Evolutionary conservation across 1,140 invertebrate genomes (phyloP).

Genomic region (Orius insidiosus): DNA sequence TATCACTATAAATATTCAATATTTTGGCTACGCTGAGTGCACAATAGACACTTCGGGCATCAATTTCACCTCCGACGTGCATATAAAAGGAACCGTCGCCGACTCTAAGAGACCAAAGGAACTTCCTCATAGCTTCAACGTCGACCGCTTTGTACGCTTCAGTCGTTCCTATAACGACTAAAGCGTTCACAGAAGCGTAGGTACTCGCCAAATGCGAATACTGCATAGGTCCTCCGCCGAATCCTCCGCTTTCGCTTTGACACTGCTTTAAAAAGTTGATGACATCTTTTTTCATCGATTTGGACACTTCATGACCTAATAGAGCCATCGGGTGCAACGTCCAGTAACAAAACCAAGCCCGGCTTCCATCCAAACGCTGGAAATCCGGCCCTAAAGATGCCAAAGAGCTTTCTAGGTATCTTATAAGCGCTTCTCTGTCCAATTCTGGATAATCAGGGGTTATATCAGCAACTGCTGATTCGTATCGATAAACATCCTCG

Average conservation of each 20-base stretch:
- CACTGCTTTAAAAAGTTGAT: constrained; percentile 55
- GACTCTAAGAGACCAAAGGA: constrained; percentile 56
- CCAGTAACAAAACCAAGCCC: constrained; percentile 93
- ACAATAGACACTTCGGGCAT: constrained; percentile 91
- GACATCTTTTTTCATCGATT: constrained; percentile 44
- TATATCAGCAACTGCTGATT: constrained; percentile 29
- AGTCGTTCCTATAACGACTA: constrained; percentile 73
- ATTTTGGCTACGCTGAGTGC: constrained; percentile 75
- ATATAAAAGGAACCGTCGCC: constrained; percentile 82
- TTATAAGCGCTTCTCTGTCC: constrained; percentile 45
- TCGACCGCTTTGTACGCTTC: constrained; percentile 77
- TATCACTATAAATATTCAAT: constrained; percentile 59
- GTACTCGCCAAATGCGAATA: constrained; percentile 85
- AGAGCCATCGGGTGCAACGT: constrained; percentile 78
- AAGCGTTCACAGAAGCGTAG: constrained; percentile 87
- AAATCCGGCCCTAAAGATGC: constrained; percentile 22
- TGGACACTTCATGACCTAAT: constrained; percentile 50
- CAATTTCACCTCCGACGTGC: constrained; percentile 85
- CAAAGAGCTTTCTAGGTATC: constrained; percentile 45
- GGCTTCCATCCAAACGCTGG: constrained; percentile 75
- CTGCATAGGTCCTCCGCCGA: constrained; percentile 86
- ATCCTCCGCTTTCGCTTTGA: constrained; percentile 68
- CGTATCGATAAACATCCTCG: constrained; percentile 41
- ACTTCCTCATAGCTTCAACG: constrained; percentile 51
- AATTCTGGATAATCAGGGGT: constrained; percentile 40